Evolutionary conservation across 2,113 vertebrate species (phyloP).

Genomic region (Coryphaenoides rupestris): DNA sequence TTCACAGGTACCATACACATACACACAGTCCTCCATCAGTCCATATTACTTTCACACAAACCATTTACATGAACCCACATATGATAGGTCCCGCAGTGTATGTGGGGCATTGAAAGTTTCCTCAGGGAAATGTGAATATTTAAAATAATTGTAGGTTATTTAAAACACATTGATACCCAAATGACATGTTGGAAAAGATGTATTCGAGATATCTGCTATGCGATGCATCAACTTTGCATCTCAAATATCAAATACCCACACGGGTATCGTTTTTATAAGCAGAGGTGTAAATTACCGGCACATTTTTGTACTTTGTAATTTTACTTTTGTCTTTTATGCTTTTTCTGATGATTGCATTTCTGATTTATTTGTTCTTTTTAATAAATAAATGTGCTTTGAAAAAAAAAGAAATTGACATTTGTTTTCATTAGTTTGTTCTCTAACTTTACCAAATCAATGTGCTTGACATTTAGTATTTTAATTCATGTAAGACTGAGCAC

Average conservation of each 20-base stretch:
- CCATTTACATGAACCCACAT: conserved; percentile 36
- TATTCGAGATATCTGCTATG: conserved; percentile 9
- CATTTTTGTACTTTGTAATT: conserved; percentile 63
- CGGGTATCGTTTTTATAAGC: conserved; percentile 29
- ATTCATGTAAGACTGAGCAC: too few species aligned
- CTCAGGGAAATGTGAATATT: conserved; percentile 70
- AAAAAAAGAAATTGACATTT: conserved; percentile 13
- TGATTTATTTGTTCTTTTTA: conserved; percentile 39
- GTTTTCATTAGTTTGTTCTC: background rate
- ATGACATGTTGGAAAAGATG: conserved; percentile 29
- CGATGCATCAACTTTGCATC: conserved; percentile 28
- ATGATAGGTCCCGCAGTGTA: conserved; percentile 44
- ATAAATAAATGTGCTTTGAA: conserved; percentile 67
- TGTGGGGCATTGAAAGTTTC: conserved; percentile 54
- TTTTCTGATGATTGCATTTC: conserved; percentile 49
- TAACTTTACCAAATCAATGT: too few species aligned
- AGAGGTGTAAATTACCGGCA: conserved; percentile 51
- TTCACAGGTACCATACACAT: conserved; percentile 47
- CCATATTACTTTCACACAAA: conserved; percentile 24
- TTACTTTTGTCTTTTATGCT: conserved; percentile 59
- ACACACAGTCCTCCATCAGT: background rate
- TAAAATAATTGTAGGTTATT: conserved; percentile 33
- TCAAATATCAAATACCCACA: conserved; percentile 20
- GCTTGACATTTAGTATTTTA: too few species aligned
- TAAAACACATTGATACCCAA: conserved; percentile 41